phyloP scores from a whole-genome alignment of 2,113 vertebrate species.

The Morone saxatilis region DNA sequence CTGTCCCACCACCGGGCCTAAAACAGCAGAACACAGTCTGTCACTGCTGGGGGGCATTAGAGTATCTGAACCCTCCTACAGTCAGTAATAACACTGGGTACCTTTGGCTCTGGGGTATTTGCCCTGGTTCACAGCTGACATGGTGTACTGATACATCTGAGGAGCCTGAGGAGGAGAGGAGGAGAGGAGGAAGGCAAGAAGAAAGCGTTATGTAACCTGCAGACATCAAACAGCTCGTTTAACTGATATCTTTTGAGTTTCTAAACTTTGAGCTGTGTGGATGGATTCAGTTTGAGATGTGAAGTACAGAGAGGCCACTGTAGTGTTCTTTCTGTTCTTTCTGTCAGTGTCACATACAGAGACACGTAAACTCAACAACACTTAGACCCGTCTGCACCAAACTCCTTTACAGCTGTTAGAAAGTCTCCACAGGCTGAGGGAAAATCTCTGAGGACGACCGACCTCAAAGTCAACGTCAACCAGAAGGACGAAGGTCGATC shows the following conservation, averaged over 20 bases:
- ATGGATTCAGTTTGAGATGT: background rate
- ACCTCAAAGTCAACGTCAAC: background rate
- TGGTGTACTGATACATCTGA: conserved; percentile 89
- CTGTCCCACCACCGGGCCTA: conserved; percentile 85
- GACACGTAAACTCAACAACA: no score
- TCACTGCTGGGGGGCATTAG: no score
- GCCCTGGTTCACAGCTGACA: conserved; percentile 87
- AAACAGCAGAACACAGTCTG: background rate
- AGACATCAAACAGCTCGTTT: conserved; percentile 4
- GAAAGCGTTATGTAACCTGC: conserved; percentile 63
- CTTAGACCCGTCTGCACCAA: background rate
- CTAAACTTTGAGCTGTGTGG: background rate
- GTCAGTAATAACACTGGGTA: conserved; percentile 32
- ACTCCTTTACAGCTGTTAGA: background rate
- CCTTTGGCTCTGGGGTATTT: conserved; percentile 90
- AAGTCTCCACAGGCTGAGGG: no score
- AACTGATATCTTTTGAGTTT: background rate
- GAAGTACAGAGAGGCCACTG: background rate
- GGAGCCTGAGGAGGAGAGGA: conserved; percentile 78
- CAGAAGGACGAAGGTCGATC: no score
- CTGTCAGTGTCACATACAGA: background rate
- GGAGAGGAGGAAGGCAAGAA: background rate
- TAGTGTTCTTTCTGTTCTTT: no score
- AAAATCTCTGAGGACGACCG: background rate
- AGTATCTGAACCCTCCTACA: no score